Conservation (phyloP, 2,797 vertebrate species). For the Mormyrus proboscirostris region DNA sequence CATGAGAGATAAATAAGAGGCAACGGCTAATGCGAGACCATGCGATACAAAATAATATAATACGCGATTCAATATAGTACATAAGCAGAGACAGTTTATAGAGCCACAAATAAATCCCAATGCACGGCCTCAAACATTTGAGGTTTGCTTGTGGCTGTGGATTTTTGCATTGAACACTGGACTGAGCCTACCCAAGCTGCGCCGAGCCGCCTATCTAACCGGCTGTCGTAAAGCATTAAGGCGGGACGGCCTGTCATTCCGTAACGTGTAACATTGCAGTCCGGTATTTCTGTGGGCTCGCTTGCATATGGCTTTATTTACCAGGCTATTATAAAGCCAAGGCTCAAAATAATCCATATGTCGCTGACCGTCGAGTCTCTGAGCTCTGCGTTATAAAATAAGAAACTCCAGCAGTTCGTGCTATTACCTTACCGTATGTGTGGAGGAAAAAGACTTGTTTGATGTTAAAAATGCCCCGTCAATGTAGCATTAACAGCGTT, state of each 20-base stretch:
- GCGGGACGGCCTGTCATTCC: background rate
- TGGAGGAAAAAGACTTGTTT: background rate
- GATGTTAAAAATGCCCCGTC: background rate
- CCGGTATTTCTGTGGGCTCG: background rate
- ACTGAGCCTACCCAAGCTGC: background rate
- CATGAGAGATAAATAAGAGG: background rate
- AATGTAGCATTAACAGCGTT: background rate
- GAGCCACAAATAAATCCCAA: background rate
- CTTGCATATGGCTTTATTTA: background rate
- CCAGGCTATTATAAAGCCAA: background rate
- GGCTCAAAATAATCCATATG: background rate
- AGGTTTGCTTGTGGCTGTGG: background rate
- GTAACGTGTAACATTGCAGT: background rate
- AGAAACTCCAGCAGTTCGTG: background rate
- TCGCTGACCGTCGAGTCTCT: background rate
- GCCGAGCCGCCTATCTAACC: background rate
- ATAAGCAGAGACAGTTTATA: background rate
- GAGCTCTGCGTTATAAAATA: background rate
- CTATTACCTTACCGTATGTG: background rate
- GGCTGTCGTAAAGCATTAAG: background rate
- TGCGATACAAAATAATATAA: background rate
- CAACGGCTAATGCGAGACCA: background rate
- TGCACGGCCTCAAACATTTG: background rate
- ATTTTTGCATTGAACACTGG: background rate
- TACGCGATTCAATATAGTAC: background rate